Base-by-base conservation (phyloP, 2,888 invertebrate genomes). In the Tenthredo notha region DNA sequence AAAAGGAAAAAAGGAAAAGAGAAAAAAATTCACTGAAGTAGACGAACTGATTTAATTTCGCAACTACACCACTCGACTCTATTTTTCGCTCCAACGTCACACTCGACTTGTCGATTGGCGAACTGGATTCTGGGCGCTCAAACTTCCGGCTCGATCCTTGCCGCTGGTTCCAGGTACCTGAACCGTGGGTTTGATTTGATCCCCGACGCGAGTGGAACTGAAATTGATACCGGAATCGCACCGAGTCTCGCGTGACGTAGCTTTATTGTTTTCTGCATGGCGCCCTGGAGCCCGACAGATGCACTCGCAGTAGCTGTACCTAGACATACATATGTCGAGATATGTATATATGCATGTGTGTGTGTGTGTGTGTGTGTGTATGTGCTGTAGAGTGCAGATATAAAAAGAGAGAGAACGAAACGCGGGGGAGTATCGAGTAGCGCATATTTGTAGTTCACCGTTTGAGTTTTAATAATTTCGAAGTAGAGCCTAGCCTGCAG, bases 381-480 rank as follows among this genome's bases (percentile, higher is more conserved):
- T 3, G 47, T 3, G 47, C 15, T 47, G 12, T 15, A 15, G 47
- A 47, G 47, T 58, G 29, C 67, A 12, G 29, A 33, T 18, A 6
- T 10, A 67, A 67, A 75, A 70, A 82, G 61, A 67, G 67, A 65
- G 72, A 84, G 25, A 74, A 25, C 40, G 18, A 43, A 43, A 29
- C 21, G 21, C 12, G 74, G 72, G 72, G 37, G n/a, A 37, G 37
- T 29, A 80, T 80, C 80, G 80, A 80, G 80, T 80, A 61, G 58
- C 61, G 80, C 21, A 80, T 80, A 80, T 80, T 80, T 80, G 58
- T 80, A 80, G 61, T 61, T 87, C 33, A 87, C 87, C 88, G 87
- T 90, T 90, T 89, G 89, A 90, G 88, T 91, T 92, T 92, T 92
- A 92, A 92, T 92, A 91, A 91, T 91, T 92, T 90, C 88, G 83